Evolutionary conservation across 2,113 vertebrate species (phyloP).

Genomic region (Elaphurus davidianus): DNA sequence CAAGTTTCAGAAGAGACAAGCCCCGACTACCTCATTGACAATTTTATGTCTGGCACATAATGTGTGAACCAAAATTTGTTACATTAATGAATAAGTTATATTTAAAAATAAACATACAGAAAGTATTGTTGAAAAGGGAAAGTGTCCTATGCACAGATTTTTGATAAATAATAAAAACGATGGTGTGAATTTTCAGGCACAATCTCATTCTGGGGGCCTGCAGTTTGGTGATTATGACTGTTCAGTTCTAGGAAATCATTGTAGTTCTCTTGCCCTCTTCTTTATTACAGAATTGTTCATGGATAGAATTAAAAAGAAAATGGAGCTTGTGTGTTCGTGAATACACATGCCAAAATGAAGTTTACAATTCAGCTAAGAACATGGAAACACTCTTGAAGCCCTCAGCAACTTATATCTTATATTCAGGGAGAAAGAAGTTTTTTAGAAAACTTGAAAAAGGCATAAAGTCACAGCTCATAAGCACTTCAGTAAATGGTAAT

Average conservation of each 20-base stretch:
- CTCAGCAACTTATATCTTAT: neutral
- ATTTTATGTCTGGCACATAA: neutral
- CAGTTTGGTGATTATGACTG: neutral
- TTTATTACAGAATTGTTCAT: neutral
- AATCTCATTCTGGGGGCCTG: neutral
- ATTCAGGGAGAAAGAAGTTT: neutral
- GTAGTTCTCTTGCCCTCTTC: neutral
- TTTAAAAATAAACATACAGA: neutral
- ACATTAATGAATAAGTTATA: neutral
- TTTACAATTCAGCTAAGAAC: neutral
- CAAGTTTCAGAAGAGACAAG: neutral
- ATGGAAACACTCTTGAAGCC: neutral
- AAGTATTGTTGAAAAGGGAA: neutral
- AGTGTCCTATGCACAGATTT: neutral
- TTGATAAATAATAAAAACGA: neutral
- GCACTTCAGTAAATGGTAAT: neutral
- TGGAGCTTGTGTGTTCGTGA: neutral
- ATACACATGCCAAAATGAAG: neutral
- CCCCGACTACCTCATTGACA: neutral
- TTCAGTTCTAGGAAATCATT: neutral
- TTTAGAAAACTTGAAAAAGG: neutral
- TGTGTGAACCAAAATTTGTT: neutral
- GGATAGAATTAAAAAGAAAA: neutral
- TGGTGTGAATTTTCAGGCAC: neutral
- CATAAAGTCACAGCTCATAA: neutral